Percentiles rank a stretch among this genome's conserved stretches.
phyloP scores from a whole-genome alignment of 2,797 vertebrate genomes.

The Anolis apletophallus region DNA sequence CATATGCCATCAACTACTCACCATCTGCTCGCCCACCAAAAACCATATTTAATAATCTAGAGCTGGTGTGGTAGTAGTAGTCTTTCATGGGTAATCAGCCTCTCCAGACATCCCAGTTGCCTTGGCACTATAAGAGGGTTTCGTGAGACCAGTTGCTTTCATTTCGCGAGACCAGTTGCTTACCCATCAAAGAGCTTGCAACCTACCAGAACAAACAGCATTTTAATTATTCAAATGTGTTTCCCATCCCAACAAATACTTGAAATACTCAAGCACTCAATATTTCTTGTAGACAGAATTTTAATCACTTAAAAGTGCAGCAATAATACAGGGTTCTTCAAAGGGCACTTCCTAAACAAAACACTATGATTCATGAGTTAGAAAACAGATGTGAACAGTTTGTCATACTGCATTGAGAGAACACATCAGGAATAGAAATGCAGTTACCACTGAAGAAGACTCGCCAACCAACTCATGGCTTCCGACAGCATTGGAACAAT shows the following conservation, averaged over 20 bases:
- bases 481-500: constrained; percentile 19
- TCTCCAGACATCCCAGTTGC: no score
- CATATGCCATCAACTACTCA: no score
- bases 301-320: constrained; percentile 85
- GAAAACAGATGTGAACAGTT: constrained; percentile 46
- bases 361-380: constrained; percentile 47
- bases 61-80: no score
- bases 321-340: constrained; percentile 82
- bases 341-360: constrained; percentile 83
- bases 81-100: no score
- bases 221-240: background rate
- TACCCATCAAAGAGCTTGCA: background rate
- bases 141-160: no score
- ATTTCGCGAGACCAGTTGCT: background rate
- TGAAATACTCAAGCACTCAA: background rate
- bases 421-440: constrained; percentile 49
- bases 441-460: background rate
- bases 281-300: constrained; percentile 24
- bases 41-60: no score
- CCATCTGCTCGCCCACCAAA: no score
- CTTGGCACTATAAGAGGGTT: no score
- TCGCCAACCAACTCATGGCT: background rate
- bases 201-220: background rate
- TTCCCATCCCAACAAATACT: background rate
- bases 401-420: constrained; percentile 48